These are phyloP conservation scores for Chaunax sp. DNA, from an alignment of 2,797 vertebrate genomes.

Conservation along the genomic window DNA sequence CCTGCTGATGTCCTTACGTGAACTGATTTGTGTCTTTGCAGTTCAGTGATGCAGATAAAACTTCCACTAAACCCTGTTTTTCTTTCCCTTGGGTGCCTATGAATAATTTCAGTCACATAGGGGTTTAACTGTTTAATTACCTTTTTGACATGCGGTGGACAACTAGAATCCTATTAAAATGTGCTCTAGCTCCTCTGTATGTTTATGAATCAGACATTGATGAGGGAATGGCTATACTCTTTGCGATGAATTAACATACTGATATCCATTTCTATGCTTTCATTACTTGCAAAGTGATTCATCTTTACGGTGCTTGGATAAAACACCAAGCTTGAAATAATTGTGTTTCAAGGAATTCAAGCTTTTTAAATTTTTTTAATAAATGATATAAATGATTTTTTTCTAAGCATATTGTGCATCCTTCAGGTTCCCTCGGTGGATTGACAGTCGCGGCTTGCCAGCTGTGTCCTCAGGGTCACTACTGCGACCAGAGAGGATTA, in stretches of 20 bases:
- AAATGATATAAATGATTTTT: too few relatives aligned
- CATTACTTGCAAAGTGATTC: too few relatives aligned
- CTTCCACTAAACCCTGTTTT: conserved; percentile 29
- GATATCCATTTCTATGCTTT: conserved; percentile 33
- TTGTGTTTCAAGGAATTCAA: too few relatives aligned
- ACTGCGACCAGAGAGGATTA: conserved; percentile 83
- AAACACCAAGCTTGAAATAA: too few relatives aligned
- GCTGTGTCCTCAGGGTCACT: conserved; percentile 86
- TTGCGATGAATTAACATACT: conserved; percentile 35
- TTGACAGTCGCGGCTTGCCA: conserved; percentile 81
- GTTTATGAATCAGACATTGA: conserved; percentile 47
- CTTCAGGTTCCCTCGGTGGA: conserved; percentile 80
- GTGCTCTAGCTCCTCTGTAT: conserved; percentile 42
- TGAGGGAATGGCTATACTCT: conserved; percentile 38
- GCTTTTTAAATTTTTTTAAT: too few relatives aligned
- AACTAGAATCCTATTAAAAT: conserved; percentile 64
- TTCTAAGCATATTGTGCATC: background rate
- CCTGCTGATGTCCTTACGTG: conserved; percentile 20
- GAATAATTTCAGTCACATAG: conserved; percentile 72
- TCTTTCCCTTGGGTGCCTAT: conserved; percentile 38
- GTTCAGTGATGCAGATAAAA: conserved; percentile 51
- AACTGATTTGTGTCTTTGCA: conserved; percentile 53
- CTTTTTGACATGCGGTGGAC: conserved; percentile 59
- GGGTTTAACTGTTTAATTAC: conserved; percentile 67
- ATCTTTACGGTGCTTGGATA: too few relatives aligned